These are phyloP conservation scores for Bovichtus diacanthus DNA, from an alignment of 2,797 vertebrate species.

Conservation along the genomic window DNA sequence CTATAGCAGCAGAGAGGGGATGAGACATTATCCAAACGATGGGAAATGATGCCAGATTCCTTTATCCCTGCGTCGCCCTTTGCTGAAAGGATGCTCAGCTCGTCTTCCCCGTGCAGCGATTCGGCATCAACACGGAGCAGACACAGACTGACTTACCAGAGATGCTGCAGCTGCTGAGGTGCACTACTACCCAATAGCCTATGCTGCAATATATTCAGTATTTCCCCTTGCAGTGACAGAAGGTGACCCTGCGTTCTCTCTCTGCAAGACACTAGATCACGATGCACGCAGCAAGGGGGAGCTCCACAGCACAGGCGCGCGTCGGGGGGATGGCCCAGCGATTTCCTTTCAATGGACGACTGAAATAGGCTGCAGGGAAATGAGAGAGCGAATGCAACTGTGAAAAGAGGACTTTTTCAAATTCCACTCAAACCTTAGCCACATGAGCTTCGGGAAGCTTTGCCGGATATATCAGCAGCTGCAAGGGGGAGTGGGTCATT, in stretches of 20 bases:
- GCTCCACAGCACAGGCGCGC: slow-evolving; percentile 79
- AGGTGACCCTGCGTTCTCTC: slow-evolving; percentile 86
- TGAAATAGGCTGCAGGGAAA: slow-evolving; percentile 33
- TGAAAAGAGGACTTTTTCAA: slow-evolving; percentile 10
- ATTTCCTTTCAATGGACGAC: slow-evolving; percentile 68
- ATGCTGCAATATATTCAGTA: slow-evolving; percentile 59
- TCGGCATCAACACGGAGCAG: slow-evolving; percentile 40
- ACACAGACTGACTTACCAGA: slow-evolving; percentile 70
- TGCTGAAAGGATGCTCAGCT: slow-evolving; percentile 65
- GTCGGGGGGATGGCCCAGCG: slow-evolving; percentile 74
- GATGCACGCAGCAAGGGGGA: slow-evolving; percentile 83
- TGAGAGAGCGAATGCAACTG: slow-evolving; percentile 13
- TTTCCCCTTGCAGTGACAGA: slow-evolving; percentile 81
- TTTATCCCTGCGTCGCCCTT: slow-evolving; percentile 64
- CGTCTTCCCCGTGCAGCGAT: slow-evolving; percentile 51
- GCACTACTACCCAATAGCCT: slow-evolving; percentile 47
- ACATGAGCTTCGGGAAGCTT: neutral
- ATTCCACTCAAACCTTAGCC: neutral
- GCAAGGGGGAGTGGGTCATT: neutral
- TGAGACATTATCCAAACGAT: slow-evolving; percentile 30
- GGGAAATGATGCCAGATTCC: slow-evolving; percentile 53
- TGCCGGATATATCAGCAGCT: slow-evolving; percentile 13
- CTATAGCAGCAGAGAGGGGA: slow-evolving; percentile 14
- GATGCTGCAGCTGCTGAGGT: slow-evolving; percentile 48
- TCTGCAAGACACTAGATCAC: slow-evolving; percentile 82